Conservation (phyloP, 2,113 vertebrate genomes). For the Periophthalmus modestus region DNA sequence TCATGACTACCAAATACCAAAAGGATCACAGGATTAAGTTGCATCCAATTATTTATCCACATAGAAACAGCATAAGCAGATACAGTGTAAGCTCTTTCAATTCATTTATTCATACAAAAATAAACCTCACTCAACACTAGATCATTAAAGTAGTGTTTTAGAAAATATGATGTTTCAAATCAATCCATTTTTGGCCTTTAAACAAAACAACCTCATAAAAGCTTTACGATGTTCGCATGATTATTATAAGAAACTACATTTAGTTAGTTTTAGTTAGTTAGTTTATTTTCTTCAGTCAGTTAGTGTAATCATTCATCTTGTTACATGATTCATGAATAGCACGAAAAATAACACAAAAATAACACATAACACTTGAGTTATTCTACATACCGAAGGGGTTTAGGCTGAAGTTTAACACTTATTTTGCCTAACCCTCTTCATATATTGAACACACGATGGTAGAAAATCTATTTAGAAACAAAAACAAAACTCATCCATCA, state of each 20-base stretch:
- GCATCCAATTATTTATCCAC: conserved; percentile 38
- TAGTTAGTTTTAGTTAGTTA: neutral
- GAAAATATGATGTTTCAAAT: conserved; percentile 81
- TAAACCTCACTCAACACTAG: conserved; percentile 83
- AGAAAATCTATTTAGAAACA: too few relatives aligned
- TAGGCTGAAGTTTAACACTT: too few relatives aligned
- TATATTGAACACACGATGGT: too few relatives aligned
- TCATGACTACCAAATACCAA: conserved; percentile 25
- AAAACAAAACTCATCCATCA: too few relatives aligned
- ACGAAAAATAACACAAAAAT: too few relatives aligned
- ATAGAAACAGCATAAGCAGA: conserved; percentile 33
- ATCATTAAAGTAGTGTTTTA: conserved; percentile 81
- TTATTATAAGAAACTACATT: conserved; percentile 10
- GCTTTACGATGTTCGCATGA: neutral
- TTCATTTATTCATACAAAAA: neutral
- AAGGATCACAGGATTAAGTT: conserved; percentile 40
- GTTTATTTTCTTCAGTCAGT: too few relatives aligned
- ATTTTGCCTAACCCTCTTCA: too few relatives aligned
- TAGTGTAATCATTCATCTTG: too few relatives aligned
- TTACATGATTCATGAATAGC: too few relatives aligned
- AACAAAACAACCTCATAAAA: conserved; percentile 19
- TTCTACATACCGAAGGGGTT: too few relatives aligned
- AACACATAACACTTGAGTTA: too few relatives aligned
- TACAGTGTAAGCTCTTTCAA: conserved; percentile 1
- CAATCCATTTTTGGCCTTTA: conserved; percentile 80